A percentile compares a stretch with the other conserved stretches of the same genome.
Evolutionary conservation across 1,140 invertebrate genomes (phyloP).

Genomic region (Oedothorax gibbosus): DNA sequence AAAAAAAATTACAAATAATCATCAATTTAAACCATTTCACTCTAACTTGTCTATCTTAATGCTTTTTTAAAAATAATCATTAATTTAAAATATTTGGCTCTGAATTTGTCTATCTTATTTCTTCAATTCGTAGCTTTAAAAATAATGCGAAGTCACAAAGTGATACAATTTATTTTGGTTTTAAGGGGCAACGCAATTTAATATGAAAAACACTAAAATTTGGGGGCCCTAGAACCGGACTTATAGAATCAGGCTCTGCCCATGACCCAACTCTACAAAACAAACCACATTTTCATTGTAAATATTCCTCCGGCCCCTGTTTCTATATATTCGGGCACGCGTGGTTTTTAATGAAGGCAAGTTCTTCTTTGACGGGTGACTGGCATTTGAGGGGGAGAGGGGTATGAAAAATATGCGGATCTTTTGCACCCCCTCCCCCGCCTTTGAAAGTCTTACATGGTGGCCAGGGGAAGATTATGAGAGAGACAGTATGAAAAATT

Average conservation of each 20-base stretch:
- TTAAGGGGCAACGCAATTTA: too few relatives aligned
- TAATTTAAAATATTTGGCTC: too few relatives aligned
- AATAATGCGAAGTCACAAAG: too few relatives aligned
- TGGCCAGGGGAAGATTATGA: constrained; percentile 19
- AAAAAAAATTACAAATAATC: too few relatives aligned
- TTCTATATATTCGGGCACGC: not conserved
- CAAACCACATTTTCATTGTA: not conserved
- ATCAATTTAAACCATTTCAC: too few relatives aligned
- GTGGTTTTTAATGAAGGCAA: constrained; percentile 56
- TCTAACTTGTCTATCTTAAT: too few relatives aligned
- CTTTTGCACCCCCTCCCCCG: constrained; percentile 4
- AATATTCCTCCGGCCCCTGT: constrained; percentile 24
- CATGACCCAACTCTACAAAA: not conserved
- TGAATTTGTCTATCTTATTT: too few relatives aligned
- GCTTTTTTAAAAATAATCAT: too few relatives aligned
- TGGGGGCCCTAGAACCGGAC: not conserved
- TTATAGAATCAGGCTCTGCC: not conserved
- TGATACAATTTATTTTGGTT: too few relatives aligned
- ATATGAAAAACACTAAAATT: too few relatives aligned
- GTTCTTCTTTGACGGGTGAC: constrained; percentile 40
- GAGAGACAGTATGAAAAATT: constrained; percentile 44
- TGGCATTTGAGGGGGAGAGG: constrained; percentile 26
- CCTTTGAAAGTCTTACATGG: constrained; percentile 32
- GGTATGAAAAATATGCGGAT: constrained; percentile 51
- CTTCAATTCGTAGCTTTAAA: too few relatives aligned